A percentile compares a stretch with the other conserved stretches of the same genome.
phyloP scores from a whole-genome alignment of 1,140 invertebrate genomes.

The Drosophila saltans region DNA sequence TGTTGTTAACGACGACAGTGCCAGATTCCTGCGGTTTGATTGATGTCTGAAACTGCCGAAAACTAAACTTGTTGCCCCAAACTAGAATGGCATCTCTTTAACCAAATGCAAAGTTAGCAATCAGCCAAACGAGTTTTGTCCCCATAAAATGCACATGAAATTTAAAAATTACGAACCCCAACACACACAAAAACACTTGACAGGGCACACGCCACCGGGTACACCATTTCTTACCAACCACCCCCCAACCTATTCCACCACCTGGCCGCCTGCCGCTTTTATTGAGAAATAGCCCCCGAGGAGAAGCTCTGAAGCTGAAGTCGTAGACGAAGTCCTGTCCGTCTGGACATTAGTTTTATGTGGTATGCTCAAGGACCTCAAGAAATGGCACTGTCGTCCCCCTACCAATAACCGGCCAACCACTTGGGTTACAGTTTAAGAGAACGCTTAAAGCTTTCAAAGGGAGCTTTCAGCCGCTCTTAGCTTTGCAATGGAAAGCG shows the following conservation, averaged over 20 bases:
- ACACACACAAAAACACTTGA: slow-evolving; percentile 4
- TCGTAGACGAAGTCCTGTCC: slow-evolving; percentile 31
- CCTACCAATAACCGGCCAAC: not conserved
- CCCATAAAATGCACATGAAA: slow-evolving; percentile 46
- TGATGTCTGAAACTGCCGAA: slow-evolving; percentile 11
- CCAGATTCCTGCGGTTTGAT: slow-evolving; percentile 27
- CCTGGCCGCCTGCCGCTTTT: slow-evolving; percentile 30
- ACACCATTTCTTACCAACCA: not conserved
- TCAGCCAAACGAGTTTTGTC: slow-evolving; percentile 28
- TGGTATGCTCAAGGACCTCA: slow-evolving; percentile 45
- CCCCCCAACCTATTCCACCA: not conserved
- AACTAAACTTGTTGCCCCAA: slow-evolving; percentile 16
- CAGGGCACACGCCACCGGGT: slow-evolving; percentile 1
- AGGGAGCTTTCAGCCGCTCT: slow-evolving; percentile 26
- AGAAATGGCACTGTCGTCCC: slow-evolving; percentile 1
- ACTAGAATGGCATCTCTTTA: not conserved
- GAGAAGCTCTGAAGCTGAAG: slow-evolving; percentile 28
- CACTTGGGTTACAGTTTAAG: slow-evolving; percentile 12
- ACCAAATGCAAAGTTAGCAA: slow-evolving; percentile 20
- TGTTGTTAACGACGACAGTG: slow-evolving; percentile 11
- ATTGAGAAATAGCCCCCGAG: slow-evolving; percentile 47
- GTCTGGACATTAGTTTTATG: slow-evolving; percentile 60
- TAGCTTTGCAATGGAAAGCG: slow-evolving; percentile 26
- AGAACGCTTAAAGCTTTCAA: slow-evolving; percentile 20
- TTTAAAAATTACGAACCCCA: slow-evolving; percentile 22